Evolutionary conservation across 2,113 vertebrate genomes (phyloP).

Genomic region (Macquaria australasica): DNA sequence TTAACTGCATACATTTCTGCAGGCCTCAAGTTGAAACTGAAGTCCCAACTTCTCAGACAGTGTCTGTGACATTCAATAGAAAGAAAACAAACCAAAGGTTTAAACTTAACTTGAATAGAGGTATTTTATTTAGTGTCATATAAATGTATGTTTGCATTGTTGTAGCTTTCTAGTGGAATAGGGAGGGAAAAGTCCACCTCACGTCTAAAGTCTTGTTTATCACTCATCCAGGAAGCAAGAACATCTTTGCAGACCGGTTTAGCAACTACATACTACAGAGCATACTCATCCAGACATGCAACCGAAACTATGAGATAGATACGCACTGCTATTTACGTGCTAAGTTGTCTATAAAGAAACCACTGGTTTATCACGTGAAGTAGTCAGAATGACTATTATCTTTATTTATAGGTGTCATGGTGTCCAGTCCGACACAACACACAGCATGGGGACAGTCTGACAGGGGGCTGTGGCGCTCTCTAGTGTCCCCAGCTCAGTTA

Average conservation of each 20-base stretch:
- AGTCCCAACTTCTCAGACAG: background rate
- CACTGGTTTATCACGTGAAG: background rate
- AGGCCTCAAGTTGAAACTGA: background rate
- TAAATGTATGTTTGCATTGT: background rate
- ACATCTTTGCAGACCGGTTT: slow-evolving; percentile 76
- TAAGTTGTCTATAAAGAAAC: background rate
- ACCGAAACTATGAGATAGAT: slow-evolving; percentile 44
- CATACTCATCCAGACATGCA: slow-evolving; percentile 47
- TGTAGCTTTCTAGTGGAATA: background rate
- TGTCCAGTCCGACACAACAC: slow-evolving; percentile 17
- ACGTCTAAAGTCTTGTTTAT: slow-evolving; percentile 45
- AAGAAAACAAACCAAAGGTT: background rate
- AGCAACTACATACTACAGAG: slow-evolving; percentile 59
- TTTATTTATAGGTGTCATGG: background rate
- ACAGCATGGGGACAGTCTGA: slow-evolving; percentile 55
- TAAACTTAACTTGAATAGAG: background rate
- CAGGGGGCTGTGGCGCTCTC: slow-evolving; percentile 82
- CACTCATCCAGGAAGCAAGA: slow-evolving; percentile 33
- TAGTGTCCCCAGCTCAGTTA: slow-evolving; percentile 80
- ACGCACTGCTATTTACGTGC: background rate
- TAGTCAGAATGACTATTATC: background rate
- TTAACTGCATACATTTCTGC: background rate
- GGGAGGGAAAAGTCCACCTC: background rate
- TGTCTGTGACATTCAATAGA: background rate
- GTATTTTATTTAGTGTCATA: background rate